Base-by-base conservation (phyloP, 2,797 vertebrate genomes). In the Danio choprae region DNA sequence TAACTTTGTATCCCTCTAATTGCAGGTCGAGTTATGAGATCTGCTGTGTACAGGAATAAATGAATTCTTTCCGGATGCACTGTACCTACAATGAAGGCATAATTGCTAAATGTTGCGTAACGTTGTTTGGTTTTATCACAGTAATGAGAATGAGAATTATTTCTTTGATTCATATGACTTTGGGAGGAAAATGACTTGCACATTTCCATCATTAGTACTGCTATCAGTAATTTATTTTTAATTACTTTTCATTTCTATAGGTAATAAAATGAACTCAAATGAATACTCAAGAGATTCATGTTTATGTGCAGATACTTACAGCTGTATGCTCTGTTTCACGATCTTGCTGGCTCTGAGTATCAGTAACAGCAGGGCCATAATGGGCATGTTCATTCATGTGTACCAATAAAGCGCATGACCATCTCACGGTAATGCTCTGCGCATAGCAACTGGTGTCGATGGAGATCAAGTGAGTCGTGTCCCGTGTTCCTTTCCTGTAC, bases 301-400 rank as follows among this genome's bases (percentile, higher is more conserved):
- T 71, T 46, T 15, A 48, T 48, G 44, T 38, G 15, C 22, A 40
- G 29, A 1, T 46, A 0, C 60, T 53, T 53, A 7, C 11, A 6
- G 60, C 6, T 36, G 41, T 20, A 15, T 41, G 48, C 29, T 56
- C 51, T 22, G 53, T 69, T 78, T 60, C 40, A 69, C 36, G n/a
- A 69, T 69, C 29, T 10, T 41, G 13, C 5, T 59, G 71, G 43
- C 56, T 78, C 41, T 20, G 29, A 40, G 11, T 48, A 48, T 77
- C 41, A 67, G 41, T 68, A 77, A 77, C 51, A 77, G 50, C 51
- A 56, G 75, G 75, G 75, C 43, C 41, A 13, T 78, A 78, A 78
- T 60, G 41, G 64, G 43, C 76, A 78, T 59, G 76, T 59, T 78
- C 44, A 78, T 58, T 78, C 76, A 78, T 78, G 76, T 69, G 64